These are phyloP conservation scores for Rhinoraja longicauda DNA, from an alignment of 2,797 vertebrate species.

Conservation along the genomic window DNA sequence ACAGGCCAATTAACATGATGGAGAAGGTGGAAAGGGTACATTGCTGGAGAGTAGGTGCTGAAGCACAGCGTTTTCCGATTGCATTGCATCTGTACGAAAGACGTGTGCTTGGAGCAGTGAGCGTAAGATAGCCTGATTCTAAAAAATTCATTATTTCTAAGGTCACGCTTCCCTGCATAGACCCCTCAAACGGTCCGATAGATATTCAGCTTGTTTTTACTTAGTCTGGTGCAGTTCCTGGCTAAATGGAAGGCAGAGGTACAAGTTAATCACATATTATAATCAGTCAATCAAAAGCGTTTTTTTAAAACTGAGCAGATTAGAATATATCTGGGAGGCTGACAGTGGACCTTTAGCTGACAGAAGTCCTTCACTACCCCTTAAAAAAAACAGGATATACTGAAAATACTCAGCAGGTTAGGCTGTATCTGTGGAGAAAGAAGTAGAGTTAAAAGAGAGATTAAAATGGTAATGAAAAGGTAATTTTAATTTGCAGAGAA, in stretches of 20 bases:
- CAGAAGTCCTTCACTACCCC: too few species aligned
- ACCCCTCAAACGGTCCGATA: too few species aligned
- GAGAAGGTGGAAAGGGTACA: not conserved
- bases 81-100: not conserved
- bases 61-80: not conserved
- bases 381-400: too few species aligned
- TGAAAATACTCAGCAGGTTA: too few species aligned
- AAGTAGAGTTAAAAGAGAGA: too few species aligned
- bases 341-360: too few species aligned
- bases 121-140: not conserved
- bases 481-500: too few species aligned
- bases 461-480: too few species aligned
- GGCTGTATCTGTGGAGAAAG: too few species aligned
- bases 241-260: not conserved
- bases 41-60: not conserved
- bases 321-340: not conserved
- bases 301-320: not conserved
- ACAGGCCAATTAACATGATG: slow-evolving; percentile 12
- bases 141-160: not conserved
- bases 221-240: not conserved
- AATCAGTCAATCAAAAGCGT: not conserved
- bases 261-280: not conserved
- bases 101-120: not conserved
- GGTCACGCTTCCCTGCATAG: not conserved
- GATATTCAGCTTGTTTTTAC: not conserved